phyloP scores from a whole-genome alignment of 1,140 invertebrate species.

The Hirudo medicinalis region DNA sequence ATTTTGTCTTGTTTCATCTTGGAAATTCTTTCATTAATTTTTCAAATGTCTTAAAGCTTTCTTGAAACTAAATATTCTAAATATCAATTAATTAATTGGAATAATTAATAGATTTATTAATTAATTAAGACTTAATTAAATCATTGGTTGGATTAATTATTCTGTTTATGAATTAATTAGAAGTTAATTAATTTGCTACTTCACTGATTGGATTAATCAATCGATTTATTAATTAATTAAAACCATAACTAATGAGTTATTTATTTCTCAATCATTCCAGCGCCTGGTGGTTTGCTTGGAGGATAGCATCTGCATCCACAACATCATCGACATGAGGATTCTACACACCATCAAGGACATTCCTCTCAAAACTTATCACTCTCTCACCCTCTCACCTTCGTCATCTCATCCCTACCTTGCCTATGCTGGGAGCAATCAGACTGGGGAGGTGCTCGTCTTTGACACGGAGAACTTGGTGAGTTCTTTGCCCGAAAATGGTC shows the following conservation, averaged over 20 bases:
- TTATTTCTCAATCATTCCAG: slow-evolving; percentile 42
- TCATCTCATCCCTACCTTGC: slow-evolving; percentile 78
- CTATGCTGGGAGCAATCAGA: slow-evolving; percentile 83
- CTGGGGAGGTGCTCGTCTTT: slow-evolving; percentile 93
- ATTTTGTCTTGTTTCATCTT: too few species aligned
- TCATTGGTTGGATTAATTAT: too few species aligned
- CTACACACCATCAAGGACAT: slow-evolving; percentile 85
- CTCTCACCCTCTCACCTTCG: slow-evolving; percentile 73
- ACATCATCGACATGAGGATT: slow-evolving; percentile 95
- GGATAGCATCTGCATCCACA: slow-evolving; percentile 94
- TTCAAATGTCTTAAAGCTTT: too few species aligned
- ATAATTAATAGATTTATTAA: too few species aligned
- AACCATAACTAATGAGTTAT: background rate
- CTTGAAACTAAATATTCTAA: too few species aligned
- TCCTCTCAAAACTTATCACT: slow-evolving; percentile 58
- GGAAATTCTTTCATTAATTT: too few species aligned
- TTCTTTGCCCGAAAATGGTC: slow-evolving; percentile 12
- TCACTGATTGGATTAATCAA: too few species aligned
- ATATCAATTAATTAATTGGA: too few species aligned
- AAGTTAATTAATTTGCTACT: too few species aligned
- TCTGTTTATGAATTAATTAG: background rate
- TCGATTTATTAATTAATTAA: background rate
- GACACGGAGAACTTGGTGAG: slow-evolving; percentile 75
- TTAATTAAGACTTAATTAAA: background rate
- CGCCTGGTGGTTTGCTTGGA: slow-evolving; percentile 90